Percentiles rank a stretch among this genome's conserved stretches.
phyloP scores from a whole-genome alignment of 1,140 invertebrate species.

The Tenebrio molitor region DNA sequence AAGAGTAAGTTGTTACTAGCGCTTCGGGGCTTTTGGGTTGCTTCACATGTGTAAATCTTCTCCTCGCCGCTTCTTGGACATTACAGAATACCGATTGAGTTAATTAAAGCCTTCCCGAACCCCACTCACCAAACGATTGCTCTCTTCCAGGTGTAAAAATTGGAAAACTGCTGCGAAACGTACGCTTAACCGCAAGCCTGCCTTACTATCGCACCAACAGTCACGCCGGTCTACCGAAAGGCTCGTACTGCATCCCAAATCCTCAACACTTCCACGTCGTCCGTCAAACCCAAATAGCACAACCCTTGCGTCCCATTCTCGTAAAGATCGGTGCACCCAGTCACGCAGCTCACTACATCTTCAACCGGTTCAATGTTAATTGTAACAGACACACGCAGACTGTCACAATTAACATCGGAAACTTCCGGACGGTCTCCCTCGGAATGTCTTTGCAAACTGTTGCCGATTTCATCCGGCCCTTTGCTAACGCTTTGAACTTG shows the following conservation, averaged over 20 bases:
- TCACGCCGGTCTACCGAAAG: slow-evolving; percentile 63
- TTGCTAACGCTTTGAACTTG: slow-evolving; percentile 61
- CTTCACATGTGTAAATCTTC: slow-evolving; percentile 36
- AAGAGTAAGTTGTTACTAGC: slow-evolving; percentile 57
- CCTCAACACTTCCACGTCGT: slow-evolving; percentile 64
- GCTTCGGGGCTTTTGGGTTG: slow-evolving; percentile 37
- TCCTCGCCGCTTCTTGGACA: background rate
- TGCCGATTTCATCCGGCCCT: slow-evolving; percentile 61
- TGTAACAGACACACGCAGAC: slow-evolving; percentile 35
- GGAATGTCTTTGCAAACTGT: slow-evolving; percentile 59
- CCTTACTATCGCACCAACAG: slow-evolving; percentile 60
- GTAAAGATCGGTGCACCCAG: slow-evolving; percentile 48
- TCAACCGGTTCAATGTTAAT: slow-evolving; percentile 39
- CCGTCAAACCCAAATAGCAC: slow-evolving; percentile 50
- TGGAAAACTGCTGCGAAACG: background rate
- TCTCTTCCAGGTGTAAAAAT: slow-evolving; percentile 50
- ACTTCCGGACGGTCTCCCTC: slow-evolving; percentile 57
- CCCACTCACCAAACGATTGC: slow-evolving; percentile 1
- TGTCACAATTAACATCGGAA: slow-evolving; percentile 57
- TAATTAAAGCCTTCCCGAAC: background rate
- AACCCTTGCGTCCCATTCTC: slow-evolving; percentile 52
- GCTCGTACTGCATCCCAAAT: slow-evolving; percentile 64
- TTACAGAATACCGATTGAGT: slow-evolving; percentile 47
- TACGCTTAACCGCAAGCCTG: slow-evolving; percentile 12
- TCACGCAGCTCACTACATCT: slow-evolving; percentile 44